Percentiles rank a stretch among this genome's conserved stretches.
phyloP scores from a whole-genome alignment of 1,140 invertebrate genomes.

The Diuraphis noxia region DNA sequence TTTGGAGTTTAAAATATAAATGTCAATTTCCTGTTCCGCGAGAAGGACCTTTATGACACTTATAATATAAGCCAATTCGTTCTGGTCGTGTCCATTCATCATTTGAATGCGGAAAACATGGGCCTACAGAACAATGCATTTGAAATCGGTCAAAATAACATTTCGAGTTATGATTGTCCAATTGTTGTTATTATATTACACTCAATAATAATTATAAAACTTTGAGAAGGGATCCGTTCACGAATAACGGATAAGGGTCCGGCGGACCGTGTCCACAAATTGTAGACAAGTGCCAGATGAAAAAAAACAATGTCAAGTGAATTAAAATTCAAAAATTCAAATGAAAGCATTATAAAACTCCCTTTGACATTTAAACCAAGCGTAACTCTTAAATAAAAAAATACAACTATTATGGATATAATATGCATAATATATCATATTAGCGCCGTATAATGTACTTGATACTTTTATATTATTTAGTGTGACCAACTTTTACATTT shows the following conservation, averaged over 20 bases:
- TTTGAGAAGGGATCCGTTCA: conserved; percentile 27
- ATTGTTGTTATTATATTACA: conserved; percentile 46
- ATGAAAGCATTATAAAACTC: not conserved
- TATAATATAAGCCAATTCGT: conserved; percentile 33
- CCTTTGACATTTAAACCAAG: not conserved
- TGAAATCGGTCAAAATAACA: conserved; percentile 52
- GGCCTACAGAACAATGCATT: conserved; percentile 23
- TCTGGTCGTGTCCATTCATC: conserved; percentile 47
- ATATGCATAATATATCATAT: not conserved
- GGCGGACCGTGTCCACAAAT: conserved; percentile 37
- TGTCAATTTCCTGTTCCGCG: conserved; percentile 30
- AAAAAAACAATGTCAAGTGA: conserved; percentile 42
- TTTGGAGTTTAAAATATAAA: conserved; percentile 51
- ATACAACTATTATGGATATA: not conserved
- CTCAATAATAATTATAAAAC: conserved; percentile 43
- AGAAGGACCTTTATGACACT: conserved; percentile 2
- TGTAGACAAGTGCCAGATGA: conserved; percentile 18
- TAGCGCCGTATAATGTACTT: not conserved
- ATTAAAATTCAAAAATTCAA: conserved; percentile 45
- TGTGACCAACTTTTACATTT: not conserved
- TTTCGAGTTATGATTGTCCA: conserved; percentile 48
- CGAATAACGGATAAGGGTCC: not conserved
- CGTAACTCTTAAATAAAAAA: conserved; percentile 22
- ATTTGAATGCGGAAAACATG: conserved; percentile 38
- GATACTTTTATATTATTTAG: not conserved